phyloP scores from a whole-genome alignment of 2,113 vertebrate genomes.

The Halichoerus grypus region DNA sequence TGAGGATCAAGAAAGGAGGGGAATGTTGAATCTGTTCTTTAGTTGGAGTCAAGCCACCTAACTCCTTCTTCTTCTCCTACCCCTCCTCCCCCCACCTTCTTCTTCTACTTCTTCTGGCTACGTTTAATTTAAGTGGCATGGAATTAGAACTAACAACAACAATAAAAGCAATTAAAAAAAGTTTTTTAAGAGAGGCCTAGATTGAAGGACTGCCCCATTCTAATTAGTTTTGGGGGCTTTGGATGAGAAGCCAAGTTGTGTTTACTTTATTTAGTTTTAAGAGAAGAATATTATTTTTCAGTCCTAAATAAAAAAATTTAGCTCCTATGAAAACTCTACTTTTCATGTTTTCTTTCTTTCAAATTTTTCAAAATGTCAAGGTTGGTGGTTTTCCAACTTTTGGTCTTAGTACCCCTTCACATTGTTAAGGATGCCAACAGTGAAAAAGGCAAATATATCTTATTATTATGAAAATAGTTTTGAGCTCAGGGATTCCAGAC shows the following conservation, averaged over 20 bases:
- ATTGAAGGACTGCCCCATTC: not conserved
- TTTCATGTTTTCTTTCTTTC: conserved; percentile 29
- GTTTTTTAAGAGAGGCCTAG: not conserved
- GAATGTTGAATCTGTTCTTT: not conserved
- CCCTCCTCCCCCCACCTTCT: not conserved
- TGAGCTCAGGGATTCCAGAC: not conserved
- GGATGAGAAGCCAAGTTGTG: not conserved
- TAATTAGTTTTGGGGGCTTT: not conserved
- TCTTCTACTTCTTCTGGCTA: not conserved
- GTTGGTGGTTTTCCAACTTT: not conserved
- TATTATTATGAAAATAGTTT: not conserved
- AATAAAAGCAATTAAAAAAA: not conserved
- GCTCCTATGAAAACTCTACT: not conserved
- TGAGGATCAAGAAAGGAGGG: not conserved
- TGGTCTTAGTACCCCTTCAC: not conserved
- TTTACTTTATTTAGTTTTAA: not conserved
- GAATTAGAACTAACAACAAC: not conserved
- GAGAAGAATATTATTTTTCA: not conserved
- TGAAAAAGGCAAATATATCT: not conserved
- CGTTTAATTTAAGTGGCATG: not conserved
- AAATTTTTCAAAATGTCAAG: not conserved
- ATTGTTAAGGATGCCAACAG: not conserved
- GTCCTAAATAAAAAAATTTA: not conserved
- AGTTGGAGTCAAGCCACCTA: not conserved
- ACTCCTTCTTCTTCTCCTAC: not conserved